Evolutionary conservation across 1,140 invertebrate species (phyloP).

Genomic region (Anastrepha ludens): DNA sequence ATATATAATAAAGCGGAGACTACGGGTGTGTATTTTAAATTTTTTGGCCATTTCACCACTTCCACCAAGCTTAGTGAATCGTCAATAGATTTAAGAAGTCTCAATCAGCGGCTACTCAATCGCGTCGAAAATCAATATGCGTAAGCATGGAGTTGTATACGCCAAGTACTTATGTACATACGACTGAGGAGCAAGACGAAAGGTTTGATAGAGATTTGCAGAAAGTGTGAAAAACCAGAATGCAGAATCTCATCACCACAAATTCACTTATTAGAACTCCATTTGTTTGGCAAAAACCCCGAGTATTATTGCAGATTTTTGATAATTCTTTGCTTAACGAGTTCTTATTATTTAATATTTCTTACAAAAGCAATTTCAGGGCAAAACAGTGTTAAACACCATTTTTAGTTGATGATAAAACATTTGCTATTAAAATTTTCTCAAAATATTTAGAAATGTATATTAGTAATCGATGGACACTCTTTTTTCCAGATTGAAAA

Average conservation of each 20-base stretch:
- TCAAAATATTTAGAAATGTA: no score
- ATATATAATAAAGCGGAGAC: background rate
- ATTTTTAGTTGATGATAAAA: no score
- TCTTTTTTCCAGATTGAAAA: no score
- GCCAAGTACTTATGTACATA: background rate
- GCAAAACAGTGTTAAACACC: no score
- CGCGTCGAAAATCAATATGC: background rate
- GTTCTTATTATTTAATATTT: no score
- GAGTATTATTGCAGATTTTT: no score
- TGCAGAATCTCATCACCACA: background rate
- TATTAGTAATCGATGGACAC: no score
- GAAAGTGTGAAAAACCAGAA: background rate
- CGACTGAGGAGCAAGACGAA: background rate
- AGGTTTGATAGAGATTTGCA: background rate
- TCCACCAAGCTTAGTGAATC: background rate
- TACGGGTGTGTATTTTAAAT: background rate
- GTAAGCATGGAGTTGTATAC: background rate
- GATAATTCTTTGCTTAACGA: no score
- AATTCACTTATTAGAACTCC: no score
- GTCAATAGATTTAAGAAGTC: background rate
- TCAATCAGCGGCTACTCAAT: constrained; percentile 27
- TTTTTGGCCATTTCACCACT: background rate
- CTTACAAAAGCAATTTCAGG: no score
- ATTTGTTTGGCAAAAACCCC: background rate
- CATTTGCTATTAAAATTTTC: no score